Percentiles rank a stretch among this genome's conserved stretches.
Evolutionary conservation across 2,113 vertebrate genomes (phyloP).

Genomic region (Sinocyclocheilus rhinocerous): DNA sequence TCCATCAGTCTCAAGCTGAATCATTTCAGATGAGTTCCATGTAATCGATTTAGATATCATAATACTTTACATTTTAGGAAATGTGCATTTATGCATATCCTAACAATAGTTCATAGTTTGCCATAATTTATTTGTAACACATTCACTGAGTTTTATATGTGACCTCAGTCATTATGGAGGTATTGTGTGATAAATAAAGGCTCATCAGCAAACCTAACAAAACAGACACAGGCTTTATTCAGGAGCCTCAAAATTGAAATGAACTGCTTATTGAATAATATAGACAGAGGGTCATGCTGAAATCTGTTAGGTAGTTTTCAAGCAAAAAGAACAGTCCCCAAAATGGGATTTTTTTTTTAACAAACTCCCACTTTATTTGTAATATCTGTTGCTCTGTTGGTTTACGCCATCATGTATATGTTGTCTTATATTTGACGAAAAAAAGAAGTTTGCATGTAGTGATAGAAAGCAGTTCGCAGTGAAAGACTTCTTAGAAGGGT

Average conservation of each 20-base stretch:
- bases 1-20: no score
- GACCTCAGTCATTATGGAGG: neutral
- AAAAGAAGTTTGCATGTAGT: no score
- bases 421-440: neutral
- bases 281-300: neutral
- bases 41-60: neutral
- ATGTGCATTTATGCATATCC: neutral
- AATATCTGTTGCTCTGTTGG: neutral
- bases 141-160: neutral
- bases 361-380: neutral
- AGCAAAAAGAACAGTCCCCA: no score
- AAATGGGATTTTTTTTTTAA: neutral
- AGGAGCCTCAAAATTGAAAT: neutral
- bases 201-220: conserved; percentile 22
- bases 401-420: neutral
- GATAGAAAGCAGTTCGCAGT: neutral
- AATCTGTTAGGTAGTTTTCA: neutral
- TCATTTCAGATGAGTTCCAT: no score
- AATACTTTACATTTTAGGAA: neutral
- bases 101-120: neutral
- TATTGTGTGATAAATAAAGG: conserved; percentile 4
- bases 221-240: neutral
- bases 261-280: conserved; percentile 5
- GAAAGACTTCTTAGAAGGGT: neutral
- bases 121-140: neutral